Percentiles rank a stretch among this genome's conserved stretches.
Conservation (phyloP, 2,888 invertebrate species). For the Epirrhoe tristata region DNA sequence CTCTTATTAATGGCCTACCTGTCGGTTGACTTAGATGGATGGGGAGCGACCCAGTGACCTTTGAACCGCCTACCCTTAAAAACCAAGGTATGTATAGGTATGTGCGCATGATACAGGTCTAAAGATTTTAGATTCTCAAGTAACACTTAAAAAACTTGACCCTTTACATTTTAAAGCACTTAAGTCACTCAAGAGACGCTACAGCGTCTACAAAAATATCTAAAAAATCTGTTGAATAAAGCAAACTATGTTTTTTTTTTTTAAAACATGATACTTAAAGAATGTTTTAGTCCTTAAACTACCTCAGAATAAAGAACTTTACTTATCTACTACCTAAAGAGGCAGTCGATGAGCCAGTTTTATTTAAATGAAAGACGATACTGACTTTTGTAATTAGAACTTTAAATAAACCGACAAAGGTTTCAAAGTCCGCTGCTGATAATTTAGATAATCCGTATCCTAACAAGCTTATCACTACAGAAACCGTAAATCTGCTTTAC, state of each 20-base stretch:
- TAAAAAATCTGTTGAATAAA: too few species aligned
- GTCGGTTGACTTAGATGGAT: constrained; percentile 56
- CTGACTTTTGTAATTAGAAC: neutral
- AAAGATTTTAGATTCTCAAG: too few species aligned
- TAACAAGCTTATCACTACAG: constrained; percentile 33
- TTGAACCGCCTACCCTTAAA: neutral
- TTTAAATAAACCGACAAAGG: neutral
- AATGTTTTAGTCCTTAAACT: too few species aligned
- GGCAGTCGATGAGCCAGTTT: too few species aligned
- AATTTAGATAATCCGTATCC: constrained; percentile 21
- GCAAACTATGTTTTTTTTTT: too few species aligned
- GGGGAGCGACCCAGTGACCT: constrained; percentile 47
- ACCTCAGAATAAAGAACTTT: too few species aligned
- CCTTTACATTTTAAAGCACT: too few species aligned
- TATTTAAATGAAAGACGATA: neutral
- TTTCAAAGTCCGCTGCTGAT: neutral
- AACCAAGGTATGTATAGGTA: neutral
- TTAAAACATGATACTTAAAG: too few species aligned
- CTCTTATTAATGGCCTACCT: constrained; percentile 60
- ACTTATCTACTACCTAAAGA: too few species aligned
- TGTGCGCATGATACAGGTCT: neutral
- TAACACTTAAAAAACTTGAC: neutral
- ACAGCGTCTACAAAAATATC: too few species aligned
- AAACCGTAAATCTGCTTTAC: constrained; percentile 38
- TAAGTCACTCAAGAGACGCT: too few species aligned